phyloP scores from a whole-genome alignment of 2,113 vertebrate genomes.

The Syngnathus typhle region DNA sequence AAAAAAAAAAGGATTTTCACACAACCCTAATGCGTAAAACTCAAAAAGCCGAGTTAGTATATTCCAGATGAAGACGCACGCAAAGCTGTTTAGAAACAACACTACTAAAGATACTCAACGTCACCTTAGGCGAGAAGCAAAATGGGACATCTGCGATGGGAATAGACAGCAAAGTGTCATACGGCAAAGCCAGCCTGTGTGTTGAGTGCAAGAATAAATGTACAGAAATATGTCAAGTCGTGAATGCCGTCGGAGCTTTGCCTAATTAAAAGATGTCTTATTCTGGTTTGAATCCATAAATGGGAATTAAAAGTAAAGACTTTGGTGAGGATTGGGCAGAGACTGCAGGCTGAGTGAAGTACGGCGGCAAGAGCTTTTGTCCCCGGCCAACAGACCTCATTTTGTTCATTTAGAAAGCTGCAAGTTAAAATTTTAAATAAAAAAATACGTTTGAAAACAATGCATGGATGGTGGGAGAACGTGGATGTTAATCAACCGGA shows the following conservation, averaged over 20 bases:
- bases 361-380: conserved; percentile 8
- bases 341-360: conserved; percentile 14
- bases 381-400: conserved; percentile 24
- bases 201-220: background rate
- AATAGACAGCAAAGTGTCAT: background rate
- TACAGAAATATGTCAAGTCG: background rate
- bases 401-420: conserved; percentile 9
- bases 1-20: background rate
- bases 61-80: background rate
- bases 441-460: background rate
- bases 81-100: background rate
- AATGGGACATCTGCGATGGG: conserved; percentile 5
- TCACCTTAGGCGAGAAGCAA: background rate
- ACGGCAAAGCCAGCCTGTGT: background rate
- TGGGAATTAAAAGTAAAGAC: conserved; percentile 26
- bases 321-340: conserved; percentile 25
- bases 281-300: conserved; percentile 45
- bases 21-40: background rate
- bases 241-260: background rate
- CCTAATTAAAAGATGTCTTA: conserved; percentile 32
- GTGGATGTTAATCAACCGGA: background rate
- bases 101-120: conserved; percentile 11
- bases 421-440: background rate
- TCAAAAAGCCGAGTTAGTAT: background rate
- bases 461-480: background rate